Percentiles rank a stretch among this genome's conserved stretches.
These are phyloP conservation scores for Margarornis squamiger DNA, from an alignment of 2,797 vertebrate species.

Conservation along the genomic window DNA sequence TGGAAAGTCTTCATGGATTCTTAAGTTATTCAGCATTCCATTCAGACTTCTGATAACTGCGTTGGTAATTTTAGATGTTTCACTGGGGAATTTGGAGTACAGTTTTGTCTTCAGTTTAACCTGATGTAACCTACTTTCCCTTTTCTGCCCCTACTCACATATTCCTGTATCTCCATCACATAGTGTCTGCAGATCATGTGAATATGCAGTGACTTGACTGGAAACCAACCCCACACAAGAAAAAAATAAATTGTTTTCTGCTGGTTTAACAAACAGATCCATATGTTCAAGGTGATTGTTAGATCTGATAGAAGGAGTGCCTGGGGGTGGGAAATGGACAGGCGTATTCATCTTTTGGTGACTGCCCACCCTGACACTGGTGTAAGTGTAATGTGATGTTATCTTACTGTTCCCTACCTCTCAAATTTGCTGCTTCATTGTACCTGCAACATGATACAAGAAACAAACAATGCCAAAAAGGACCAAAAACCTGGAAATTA, in stretches of 20 bases:
- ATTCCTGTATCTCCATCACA: neutral
- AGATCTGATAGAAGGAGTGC: neutral
- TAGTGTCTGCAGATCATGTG: rapidly evolving
- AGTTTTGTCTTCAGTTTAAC: neutral
- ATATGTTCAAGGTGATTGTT: neutral
- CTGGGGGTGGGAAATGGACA: neutral
- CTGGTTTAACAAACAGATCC: neutral
- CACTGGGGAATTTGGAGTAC: neutral
- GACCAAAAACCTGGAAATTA: neutral
- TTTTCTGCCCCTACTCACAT: neutral
- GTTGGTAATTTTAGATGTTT: neutral
- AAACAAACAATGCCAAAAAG: neutral
- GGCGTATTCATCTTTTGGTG: neutral
- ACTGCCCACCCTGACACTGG: neutral
- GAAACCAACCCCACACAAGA: neutral
- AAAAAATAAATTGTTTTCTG: neutral
- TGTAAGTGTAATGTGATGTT: neutral
- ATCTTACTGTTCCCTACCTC: neutral
- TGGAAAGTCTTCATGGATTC: neutral
- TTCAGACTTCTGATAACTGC: neutral
- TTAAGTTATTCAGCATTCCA: neutral
- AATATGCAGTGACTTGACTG: neutral
- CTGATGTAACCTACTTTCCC: neutral
- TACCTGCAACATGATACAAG: neutral
- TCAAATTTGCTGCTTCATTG: neutral